Conservation (phyloP, 1,140 invertebrate species). For the Hyphantria cunea region DNA sequence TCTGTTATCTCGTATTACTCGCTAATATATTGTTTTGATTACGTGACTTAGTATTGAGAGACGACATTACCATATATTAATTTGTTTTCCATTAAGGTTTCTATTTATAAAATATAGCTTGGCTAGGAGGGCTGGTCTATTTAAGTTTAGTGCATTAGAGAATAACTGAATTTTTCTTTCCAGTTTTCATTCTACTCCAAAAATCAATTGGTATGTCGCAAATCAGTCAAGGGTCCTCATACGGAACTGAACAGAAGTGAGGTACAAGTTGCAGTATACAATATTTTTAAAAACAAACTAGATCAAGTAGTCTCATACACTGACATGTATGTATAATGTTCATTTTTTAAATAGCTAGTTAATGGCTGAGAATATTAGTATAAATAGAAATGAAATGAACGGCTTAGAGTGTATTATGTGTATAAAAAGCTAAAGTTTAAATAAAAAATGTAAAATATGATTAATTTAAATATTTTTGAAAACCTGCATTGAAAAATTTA, state of each 20-base stretch:
- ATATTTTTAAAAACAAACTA: slow-evolving; percentile 11
- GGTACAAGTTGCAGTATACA: slow-evolving; percentile 11
- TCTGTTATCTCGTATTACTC: no score
- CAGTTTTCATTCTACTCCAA: slow-evolving; percentile 90
- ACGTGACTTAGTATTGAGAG: no score
- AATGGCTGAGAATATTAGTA: slow-evolving; percentile 4
- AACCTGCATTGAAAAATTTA: slow-evolving; percentile 1
- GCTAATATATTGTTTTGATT: no score
- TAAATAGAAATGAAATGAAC: slow-evolving; percentile 16
- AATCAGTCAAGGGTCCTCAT: slow-evolving; percentile 92
- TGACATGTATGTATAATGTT: slow-evolving; percentile 1
- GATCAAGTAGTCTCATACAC: slow-evolving; percentile 11
- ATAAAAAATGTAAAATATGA: slow-evolving; percentile 4
- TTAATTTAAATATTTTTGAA: slow-evolving; percentile 4
- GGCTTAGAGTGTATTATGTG: slow-evolving; percentile 15
- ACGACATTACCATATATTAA: no score
- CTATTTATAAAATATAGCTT: no score
- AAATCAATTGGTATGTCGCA: slow-evolving; percentile 92
- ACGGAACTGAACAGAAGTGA: slow-evolving; percentile 83
- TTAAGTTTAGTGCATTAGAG: no score
- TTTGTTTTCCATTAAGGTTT: no score
- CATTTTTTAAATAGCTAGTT: background rate
- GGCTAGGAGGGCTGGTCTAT: no score
- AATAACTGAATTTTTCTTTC: slow-evolving; percentile 62
- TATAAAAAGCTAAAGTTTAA: slow-evolving; percentile 19